Base-by-base conservation (phyloP, 2,888 invertebrate species). In the Taphrorychus bicolor region DNA sequence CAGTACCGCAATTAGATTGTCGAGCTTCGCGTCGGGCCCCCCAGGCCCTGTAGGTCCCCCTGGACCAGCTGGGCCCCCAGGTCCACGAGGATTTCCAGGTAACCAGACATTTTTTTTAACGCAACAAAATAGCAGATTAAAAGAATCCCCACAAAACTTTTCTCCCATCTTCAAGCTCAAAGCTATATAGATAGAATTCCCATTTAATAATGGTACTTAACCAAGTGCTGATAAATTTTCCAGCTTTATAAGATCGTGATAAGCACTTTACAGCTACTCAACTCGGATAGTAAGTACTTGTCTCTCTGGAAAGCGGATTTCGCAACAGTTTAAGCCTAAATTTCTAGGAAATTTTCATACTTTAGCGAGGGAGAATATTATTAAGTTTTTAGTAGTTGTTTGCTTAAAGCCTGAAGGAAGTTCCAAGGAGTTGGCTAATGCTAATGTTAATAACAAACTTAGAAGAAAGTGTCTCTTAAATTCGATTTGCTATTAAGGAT, bases 11-110 rank as follows among this genome's bases (percentile, higher is more conserved):
- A 82, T 86, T 48, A 78, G 82, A 75, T 75, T 86, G 66, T 84
- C 85, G 57, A 84, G 84, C 74, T 84, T 84, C 73, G 83, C 84
- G 42, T 83, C 84, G 4, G 85, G 85, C n/a, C 85, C 84, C 59
- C 85, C 84, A 62, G 84, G 83, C 66, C 85, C 83, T 49, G 76
- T 78, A 66, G 84, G 83, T 58, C 84, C 82, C 52, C 83, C 84
- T 62, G 87, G 84, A 71, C 80, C 82, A 18, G 81, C 81, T 56
- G 85, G 83, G 40, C 79, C 83, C 23, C 75, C 78, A 49, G 85
- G 83, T 48, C 82, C 83, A 16, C 75, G 82, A 78, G 74, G 86
- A 82, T 75, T 82, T 84, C 72, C 83, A 24, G 84, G 84, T 82
- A 79, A 73, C 74, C n/a, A n/a, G n/a, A n/a, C n/a, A n/a, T n/a